Base-by-base conservation (phyloP, 2,797 vertebrate species). In the Pagetopsis macropterus region DNA sequence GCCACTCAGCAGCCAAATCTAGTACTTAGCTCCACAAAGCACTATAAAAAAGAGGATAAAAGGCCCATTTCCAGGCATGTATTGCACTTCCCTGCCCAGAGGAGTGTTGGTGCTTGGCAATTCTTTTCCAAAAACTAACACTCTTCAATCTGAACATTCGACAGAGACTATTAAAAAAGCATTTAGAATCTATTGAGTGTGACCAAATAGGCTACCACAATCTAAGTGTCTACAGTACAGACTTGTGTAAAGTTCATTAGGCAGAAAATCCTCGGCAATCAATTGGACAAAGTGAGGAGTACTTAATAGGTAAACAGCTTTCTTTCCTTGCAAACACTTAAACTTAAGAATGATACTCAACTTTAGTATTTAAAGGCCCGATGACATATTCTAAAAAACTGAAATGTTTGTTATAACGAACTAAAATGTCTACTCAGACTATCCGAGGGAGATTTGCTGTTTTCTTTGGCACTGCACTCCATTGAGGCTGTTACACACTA, bases 101-200 rank as follows among this genome's bases (percentile, higher is more conserved):
- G 59, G 51, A 65, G 69, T 48, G 79, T 56, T 89, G 83, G 84
- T 73, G 71, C 67, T 67, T 23, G 4, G 9, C 49, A 67, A 69
- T 52, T 71, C 77, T 57, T 85, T 85, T 81, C 77, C 79, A 82
- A 83, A 86, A 71, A 89, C 77, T 85, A 87, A 88, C 79, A 77
- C 81, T 86, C 86, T 76, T 83, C 76, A 76, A 86, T 89, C 87
- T 85, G 84, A 87, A 89, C 80, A 84, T 81, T 87, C 65, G 85
- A 89, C 74, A 86, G 86, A 90, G 89, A 84, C 84, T 81, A 87
- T 92, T 93, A 90, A 92, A 90, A 81, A 87, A 70, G 68, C 75
- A 62, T 86, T 91, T 69, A 86, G 75, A 68, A 83, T 91, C 88
- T 90, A 94, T 85, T 88, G 87, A 92, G 87, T 82, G 76, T 90